These are phyloP conservation scores for Cassiopea xamachana DNA, from an alignment of 30 jellyfish, hydroid and myxozoan genomes.

Conservation along the genomic window DNA sequence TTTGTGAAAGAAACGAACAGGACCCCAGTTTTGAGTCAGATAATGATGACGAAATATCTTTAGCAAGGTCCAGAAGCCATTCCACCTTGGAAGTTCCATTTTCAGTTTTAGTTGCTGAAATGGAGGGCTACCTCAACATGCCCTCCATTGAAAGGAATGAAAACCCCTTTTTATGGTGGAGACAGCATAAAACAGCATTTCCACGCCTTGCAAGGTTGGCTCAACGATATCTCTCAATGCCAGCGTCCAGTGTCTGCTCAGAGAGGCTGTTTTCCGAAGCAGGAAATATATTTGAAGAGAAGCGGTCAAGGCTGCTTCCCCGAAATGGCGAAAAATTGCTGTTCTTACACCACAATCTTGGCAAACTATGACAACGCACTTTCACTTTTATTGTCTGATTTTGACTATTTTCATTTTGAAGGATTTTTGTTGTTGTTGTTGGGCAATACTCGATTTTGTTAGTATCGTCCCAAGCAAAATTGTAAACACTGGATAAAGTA, in stretches of 20 bases:
- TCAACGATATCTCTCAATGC: conserved; percentile 34
- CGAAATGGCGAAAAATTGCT: conserved; percentile 60
- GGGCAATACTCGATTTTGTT: too few relatives aligned
- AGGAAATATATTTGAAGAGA: conserved; percentile 70
- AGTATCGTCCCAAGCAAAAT: too few relatives aligned
- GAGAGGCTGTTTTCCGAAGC: conserved; percentile 73
- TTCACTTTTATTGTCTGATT: too few relatives aligned
- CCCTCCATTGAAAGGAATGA: conserved; percentile 42
- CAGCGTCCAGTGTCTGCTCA: conserved; percentile 64
- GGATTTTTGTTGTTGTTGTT: too few relatives aligned
- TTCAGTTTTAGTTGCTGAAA: conserved; percentile 61
- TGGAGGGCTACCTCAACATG: conserved; percentile 40
- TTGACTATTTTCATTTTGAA: too few relatives aligned
- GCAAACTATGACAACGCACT: too few relatives aligned
- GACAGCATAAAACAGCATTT: conserved; percentile 55
- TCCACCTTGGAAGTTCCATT: conserved; percentile 34
- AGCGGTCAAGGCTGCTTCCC: conserved; percentile 64
- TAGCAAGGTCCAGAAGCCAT: conserved; percentile 22
- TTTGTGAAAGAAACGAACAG: conserved; percentile 52
- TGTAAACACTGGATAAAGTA: too few relatives aligned
- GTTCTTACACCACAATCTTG: conserved; percentile 65
- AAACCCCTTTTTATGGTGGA: conserved; percentile 57
- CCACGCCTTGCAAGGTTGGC: conserved; percentile 59
- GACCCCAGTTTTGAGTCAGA: conserved; percentile 10
- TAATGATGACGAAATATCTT: conserved; percentile 21